phyloP scores from a whole-genome alignment of 2,797 vertebrate genomes.

The Oreochromis grahami region DNA sequence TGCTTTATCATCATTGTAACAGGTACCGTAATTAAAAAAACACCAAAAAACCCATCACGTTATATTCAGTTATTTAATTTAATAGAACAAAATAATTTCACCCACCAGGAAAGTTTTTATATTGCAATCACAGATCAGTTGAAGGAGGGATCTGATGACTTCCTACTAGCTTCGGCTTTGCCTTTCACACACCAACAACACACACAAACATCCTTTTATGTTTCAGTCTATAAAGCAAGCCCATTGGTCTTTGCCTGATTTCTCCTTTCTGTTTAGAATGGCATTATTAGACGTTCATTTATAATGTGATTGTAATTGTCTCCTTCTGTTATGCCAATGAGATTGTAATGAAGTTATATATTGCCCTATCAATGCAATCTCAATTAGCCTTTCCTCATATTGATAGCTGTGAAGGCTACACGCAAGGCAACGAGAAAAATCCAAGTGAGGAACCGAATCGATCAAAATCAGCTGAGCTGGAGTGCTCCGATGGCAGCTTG shows the following conservation, averaged over 20 bases:
- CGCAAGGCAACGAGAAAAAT: background rate
- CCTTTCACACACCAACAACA: background rate
- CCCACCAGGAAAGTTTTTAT: background rate
- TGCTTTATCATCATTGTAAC: background rate
- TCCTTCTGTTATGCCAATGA: background rate
- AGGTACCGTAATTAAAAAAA: background rate
- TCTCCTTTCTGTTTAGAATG: background rate
- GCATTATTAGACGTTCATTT: background rate
- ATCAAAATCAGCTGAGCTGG: conserved; percentile 45
- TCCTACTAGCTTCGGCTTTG: background rate
- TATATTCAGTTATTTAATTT: background rate
- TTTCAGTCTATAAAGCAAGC: background rate
- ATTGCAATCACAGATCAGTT: background rate
- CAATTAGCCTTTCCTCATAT: background rate
- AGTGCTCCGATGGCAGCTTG: background rate
- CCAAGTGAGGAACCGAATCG: background rate
- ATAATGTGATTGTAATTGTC: background rate
- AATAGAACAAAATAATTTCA: background rate
- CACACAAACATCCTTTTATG: background rate
- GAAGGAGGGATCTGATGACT: background rate
- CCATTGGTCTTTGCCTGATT: background rate
- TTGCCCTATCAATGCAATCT: background rate
- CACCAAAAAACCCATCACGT: background rate
- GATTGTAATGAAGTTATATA: background rate
- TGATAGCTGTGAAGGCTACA: background rate